Evolutionary conservation across 2,888 invertebrate species (phyloP).

Genomic region (Graphium colonna): DNA sequence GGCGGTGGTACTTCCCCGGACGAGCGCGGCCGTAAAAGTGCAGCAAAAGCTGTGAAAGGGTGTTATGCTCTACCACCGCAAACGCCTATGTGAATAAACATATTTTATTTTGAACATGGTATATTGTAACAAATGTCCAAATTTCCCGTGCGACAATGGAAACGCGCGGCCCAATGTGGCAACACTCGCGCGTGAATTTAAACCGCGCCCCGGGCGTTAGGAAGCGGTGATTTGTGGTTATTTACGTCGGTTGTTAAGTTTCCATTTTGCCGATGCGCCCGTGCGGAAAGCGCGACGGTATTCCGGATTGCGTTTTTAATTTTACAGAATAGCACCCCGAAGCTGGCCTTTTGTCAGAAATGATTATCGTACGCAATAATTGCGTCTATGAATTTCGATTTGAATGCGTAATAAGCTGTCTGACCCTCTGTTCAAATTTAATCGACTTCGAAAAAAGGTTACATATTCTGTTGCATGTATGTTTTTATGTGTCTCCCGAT

Average conservation of each 20-base stretch:
- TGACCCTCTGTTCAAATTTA: not conserved
- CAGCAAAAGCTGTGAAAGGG: no score
- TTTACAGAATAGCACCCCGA: slow-evolving; percentile 57
- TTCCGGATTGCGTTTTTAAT: slow-evolving; percentile 71
- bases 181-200: slow-evolving; percentile 70
- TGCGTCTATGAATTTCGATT: slow-evolving; percentile 27
- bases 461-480: no score
- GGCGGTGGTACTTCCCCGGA: no score
- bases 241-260: slow-evolving; percentile 76
- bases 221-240: slow-evolving; percentile 77
- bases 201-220: slow-evolving; percentile 75
- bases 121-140: not conserved
- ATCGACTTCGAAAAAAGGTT: no score
- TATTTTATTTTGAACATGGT: no score
- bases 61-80: no score
- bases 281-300: slow-evolving; percentile 70
- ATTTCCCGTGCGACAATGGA: no score
- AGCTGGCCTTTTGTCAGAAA: slow-evolving; percentile 24
- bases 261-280: slow-evolving; percentile 66
- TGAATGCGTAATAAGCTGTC: slow-evolving; percentile 24
- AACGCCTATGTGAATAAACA: no score
- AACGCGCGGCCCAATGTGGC: slow-evolving; percentile 44
- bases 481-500: no score
- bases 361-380: slow-evolving; percentile 26
- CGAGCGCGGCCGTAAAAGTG: no score